Conservation (phyloP, 2,888 invertebrate genomes). For the Smittia sp. region DNA sequence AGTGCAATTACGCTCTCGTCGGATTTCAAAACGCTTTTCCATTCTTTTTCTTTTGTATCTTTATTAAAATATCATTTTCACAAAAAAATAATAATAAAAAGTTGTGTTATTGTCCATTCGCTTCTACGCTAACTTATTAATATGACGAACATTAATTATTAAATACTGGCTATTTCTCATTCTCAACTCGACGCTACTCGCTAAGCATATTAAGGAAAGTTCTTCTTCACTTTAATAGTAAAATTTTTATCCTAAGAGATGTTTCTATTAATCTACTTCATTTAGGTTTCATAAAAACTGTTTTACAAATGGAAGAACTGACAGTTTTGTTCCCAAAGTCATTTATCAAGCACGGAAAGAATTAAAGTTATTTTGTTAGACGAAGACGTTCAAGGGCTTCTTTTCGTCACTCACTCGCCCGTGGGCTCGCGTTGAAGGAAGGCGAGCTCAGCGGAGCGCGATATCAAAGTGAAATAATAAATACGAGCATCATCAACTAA, state of each 20-base stretch:
- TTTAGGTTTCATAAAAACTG: neutral
- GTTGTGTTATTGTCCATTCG: conserved; percentile 25
- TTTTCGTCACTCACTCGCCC: conserved; percentile 34
- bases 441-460: neutral
- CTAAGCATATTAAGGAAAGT: conserved; percentile 12
- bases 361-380: neutral
- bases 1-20: conserved; percentile 6
- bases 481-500: conserved; percentile 27
- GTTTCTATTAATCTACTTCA: conserved; percentile 9
- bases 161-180: conserved; percentile 39
- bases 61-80: conserved; percentile 39
- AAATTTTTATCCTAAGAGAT: neutral
- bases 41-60: conserved; percentile 28
- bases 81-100: conserved; percentile 7
- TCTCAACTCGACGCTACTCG: conserved; percentile 19
- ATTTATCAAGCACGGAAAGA: conserved; percentile 30
- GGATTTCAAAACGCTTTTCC: conserved; percentile 8
- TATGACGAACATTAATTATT: conserved; percentile 34
- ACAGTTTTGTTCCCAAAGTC: conserved; percentile 25
- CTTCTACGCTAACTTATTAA: neutral
- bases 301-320: conserved; percentile 40
- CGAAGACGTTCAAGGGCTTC: neutral
- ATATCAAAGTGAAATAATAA: conserved; percentile 30
- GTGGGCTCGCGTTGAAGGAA: too few species aligned
- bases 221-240: conserved; percentile 25